phyloP scores from a whole-genome alignment of 1,140 invertebrate genomes.

The Lethrus apterus region DNA sequence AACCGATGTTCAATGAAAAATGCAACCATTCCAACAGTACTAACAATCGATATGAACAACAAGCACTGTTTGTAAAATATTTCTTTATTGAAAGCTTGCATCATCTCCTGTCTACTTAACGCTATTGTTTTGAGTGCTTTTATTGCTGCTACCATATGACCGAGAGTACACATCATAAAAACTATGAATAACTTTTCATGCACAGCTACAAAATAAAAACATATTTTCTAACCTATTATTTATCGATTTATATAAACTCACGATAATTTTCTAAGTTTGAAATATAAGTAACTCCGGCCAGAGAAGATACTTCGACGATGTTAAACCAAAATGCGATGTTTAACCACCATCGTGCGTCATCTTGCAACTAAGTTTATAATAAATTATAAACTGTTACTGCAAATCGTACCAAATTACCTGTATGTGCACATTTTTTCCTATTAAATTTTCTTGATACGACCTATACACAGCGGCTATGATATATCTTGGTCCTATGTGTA shows the following conservation, averaged over 20 bases:
- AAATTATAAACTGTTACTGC: neutral
- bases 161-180: conserved; percentile 81
- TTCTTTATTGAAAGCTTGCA: conserved; percentile 28
- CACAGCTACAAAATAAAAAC: conserved; percentile 58
- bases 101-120: conserved; percentile 35
- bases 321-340: conserved; percentile 77
- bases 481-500: conserved; percentile 81
- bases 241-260: conserved; percentile 49
- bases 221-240: conserved; percentile 14
- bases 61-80: conserved; percentile 64
- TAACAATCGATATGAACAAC: conserved; percentile 65
- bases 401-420: neutral
- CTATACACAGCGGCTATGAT: conserved; percentile 77
- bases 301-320: conserved; percentile 71
- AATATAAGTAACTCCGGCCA: conserved; percentile 85
- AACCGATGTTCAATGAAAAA: conserved; percentile 84
- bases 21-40: conserved; percentile 71
- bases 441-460: conserved; percentile 68
- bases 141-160: conserved; percentile 72
- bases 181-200: conserved; percentile 89
- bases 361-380: conserved; percentile 41
- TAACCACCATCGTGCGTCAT: conserved; percentile 53
- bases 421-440: conserved; percentile 32
- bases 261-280: conserved; percentile 92
- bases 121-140: conserved; percentile 41